A percentile compares a stretch with the other conserved stretches of the same genome.
phyloP scores from a whole-genome alignment of 2,888 invertebrate genomes.

The Chymomyza fuscimana region DNA sequence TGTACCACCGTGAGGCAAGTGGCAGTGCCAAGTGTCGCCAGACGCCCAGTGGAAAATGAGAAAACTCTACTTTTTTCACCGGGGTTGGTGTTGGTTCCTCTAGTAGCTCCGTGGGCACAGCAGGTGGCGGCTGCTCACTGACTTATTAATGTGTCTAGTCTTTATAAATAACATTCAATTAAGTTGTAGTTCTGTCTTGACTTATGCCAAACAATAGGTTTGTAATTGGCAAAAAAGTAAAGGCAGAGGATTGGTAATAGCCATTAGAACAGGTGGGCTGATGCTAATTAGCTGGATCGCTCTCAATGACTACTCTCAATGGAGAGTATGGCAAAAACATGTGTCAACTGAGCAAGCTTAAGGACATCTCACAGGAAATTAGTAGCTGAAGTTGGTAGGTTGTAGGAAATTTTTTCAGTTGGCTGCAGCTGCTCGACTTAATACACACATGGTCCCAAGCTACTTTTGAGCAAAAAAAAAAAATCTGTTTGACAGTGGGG shows the following conservation, averaged over 20 bases:
- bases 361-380: neutral
- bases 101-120: neutral
- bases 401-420: no score
- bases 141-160: slow-evolving; percentile 21
- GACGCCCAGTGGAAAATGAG: neutral
- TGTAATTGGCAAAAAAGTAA: neutral
- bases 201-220: neutral
- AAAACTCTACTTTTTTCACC: neutral
- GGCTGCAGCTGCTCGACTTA: no score
- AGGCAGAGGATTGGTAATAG: neutral
- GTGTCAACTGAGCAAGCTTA: neutral
- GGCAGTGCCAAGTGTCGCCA: slow-evolving; percentile 5
- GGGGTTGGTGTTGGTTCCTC: no score
- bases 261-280: neutral
- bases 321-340: neutral
- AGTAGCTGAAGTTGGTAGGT: no score
- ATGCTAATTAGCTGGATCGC: neutral
- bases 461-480: no score
- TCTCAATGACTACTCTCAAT: neutral
- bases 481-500: no score
- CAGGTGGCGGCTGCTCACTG: neutral
- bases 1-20: slow-evolving; percentile 5
- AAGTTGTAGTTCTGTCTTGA: slow-evolving; percentile 47
- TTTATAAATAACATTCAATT: slow-evolving; percentile 66
- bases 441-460: no score